Conservation (phyloP, 2,113 vertebrate species). For the Neodon shergylaensis region DNA sequence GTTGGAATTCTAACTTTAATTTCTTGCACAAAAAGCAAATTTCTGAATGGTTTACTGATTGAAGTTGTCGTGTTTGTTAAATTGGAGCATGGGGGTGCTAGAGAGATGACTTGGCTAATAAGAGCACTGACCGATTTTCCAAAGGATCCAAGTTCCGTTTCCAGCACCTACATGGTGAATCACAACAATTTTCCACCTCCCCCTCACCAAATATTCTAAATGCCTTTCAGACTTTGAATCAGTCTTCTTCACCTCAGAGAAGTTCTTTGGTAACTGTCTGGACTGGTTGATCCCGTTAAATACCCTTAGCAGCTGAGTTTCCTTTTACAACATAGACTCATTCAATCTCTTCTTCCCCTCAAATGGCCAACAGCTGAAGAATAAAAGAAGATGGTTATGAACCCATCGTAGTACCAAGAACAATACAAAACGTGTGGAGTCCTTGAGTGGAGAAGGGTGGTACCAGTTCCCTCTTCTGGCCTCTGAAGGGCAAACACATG, state of each 20-base stretch:
- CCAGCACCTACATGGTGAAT: background rate
- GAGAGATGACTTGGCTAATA: background rate
- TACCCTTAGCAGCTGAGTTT: background rate
- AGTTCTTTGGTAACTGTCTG: background rate
- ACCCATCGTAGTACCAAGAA: background rate
- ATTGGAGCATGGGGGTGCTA: background rate
- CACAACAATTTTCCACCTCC: background rate
- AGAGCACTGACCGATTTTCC: background rate
- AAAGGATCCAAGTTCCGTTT: background rate
- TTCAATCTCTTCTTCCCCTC: background rate
- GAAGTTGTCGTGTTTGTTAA: background rate
- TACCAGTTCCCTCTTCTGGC: background rate
- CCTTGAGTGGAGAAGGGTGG: too few relatives aligned
- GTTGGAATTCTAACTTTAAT: conserved; percentile 27
- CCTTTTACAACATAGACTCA: background rate
- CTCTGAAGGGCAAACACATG: background rate
- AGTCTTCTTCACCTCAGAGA: background rate
- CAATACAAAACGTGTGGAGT: too few relatives aligned
- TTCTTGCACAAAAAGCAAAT: background rate
- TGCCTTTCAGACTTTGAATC: background rate
- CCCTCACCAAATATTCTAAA: background rate
- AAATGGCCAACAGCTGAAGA: background rate
- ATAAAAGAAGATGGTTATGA: background rate
- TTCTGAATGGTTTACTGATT: background rate
- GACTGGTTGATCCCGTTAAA: background rate